Base-by-base conservation (phyloP, 1,140 invertebrate genomes). In the Brachystomella parvula region DNA sequence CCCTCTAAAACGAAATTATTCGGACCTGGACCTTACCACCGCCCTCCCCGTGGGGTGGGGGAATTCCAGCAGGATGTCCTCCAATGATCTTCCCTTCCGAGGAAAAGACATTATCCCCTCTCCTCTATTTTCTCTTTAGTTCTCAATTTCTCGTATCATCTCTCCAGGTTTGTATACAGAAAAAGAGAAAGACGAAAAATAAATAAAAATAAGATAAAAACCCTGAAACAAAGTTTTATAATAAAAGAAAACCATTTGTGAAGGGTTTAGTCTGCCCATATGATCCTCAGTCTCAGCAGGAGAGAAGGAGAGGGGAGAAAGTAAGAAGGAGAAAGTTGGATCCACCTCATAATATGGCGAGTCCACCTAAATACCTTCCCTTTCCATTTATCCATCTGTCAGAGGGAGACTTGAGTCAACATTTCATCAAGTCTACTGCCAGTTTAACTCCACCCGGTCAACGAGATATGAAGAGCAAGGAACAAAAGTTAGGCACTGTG, bases 201-300 rank as follows among this genome's bases (percentile, higher is more conserved):
- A n/a, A n/a, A n/a, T n/a, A n/a, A n/a, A n/a, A n/a, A n/a, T n/a
- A n/a, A 39, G 19, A 19, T 9, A 39, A 39, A 39, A 39, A 19
- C 35, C 35, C 6, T 24, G 24, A 53, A 53, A 53, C 49, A 53
- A 53, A 53, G 49, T 53, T 53, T 53, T 53, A 53, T 26, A 53
- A 53, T 53, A 53, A 53, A 53, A 53, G 49, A 53, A 53, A 53
- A 53, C 49, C 49, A 53, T 53, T 53, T 53, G 49, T 53, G 49
- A 53, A 53, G 49, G 49, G 49, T 53, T 53, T 53, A 53, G 3
- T 15, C 49, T 24, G 24, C 24, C 49, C 49, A 53, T 53, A 53
- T 53, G 49, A 53, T 12, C 49, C 19, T 24, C 49, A 53, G 3
- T 53, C 49, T 53, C 49, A 24, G 49, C 49, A 53, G 49, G 49